Conservation (phyloP, 1,140 invertebrate species). For the Drosophila ogumai region DNA sequence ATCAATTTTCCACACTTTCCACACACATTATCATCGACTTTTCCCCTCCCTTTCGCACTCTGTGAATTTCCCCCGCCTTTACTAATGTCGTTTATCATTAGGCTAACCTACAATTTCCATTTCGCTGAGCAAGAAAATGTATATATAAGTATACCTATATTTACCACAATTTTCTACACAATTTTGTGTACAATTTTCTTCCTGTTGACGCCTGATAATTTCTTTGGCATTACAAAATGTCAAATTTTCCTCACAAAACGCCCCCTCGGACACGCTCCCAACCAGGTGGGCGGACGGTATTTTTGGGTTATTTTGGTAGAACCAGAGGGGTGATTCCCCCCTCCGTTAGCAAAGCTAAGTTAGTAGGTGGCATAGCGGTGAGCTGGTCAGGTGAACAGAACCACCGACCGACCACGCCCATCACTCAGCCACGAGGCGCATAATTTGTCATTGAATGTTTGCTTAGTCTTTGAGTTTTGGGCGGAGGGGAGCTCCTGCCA, state of each 20-base stretch:
- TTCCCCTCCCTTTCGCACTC: not conserved
- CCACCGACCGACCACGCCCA: conserved; percentile 48
- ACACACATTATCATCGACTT: conserved; percentile 13
- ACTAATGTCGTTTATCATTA: conserved; percentile 82
- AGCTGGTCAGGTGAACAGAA: conserved; percentile 51
- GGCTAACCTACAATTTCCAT: conserved; percentile 50
- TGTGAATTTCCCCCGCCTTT: not conserved
- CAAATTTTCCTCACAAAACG: conserved; percentile 63
- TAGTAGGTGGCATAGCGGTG: conserved; percentile 73
- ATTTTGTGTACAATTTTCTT: conserved; percentile 57
- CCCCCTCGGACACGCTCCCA: conserved; percentile 64
- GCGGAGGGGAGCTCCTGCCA: not conserved
- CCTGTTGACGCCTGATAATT: conserved; percentile 82
- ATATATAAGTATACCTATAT: conserved; percentile 40
- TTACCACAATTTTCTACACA: conserved; percentile 46
- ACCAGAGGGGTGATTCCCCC: conserved; percentile 18
- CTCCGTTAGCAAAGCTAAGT: conserved; percentile 35
- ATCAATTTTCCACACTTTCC: conserved; percentile 6
- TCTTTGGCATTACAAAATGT: conserved; percentile 78
- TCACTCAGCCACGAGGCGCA: conserved; percentile 60
- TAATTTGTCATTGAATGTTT: conserved; percentile 83
- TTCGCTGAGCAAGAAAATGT: conserved; percentile 32
- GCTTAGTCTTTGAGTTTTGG: conserved; percentile 23
- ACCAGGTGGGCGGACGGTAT: conserved; percentile 40
- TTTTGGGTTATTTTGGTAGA: conserved; percentile 16